These are phyloP conservation scores for Aporrectodea caliginosa DNA, from an alignment of 1,140 invertebrate species.

Conservation along the genomic window DNA sequence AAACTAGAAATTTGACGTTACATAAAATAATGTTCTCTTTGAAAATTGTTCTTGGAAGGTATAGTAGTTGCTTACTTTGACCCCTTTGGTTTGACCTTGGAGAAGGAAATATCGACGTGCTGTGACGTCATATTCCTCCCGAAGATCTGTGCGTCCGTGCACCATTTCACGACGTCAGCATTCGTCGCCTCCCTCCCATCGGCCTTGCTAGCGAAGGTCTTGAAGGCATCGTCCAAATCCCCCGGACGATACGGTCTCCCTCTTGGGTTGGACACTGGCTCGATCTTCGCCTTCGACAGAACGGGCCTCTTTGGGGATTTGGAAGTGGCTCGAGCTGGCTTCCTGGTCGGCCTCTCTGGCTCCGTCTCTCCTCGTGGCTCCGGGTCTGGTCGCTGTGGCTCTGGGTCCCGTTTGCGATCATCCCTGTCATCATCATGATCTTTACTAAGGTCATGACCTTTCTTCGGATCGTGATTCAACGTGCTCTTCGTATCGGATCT, in stretches of 20 bases:
- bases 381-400: background rate
- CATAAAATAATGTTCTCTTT: no score
- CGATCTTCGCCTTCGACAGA: no score
- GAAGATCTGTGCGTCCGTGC: constrained; percentile 15
- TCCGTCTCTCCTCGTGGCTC: background rate
- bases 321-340: background rate
- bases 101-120: constrained; percentile 27
- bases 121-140: constrained; percentile 15
- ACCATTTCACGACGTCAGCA: constrained; percentile 24
- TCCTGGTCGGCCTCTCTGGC: background rate
- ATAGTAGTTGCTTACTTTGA: constrained; percentile 27
- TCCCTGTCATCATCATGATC: background rate
- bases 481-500: no score
- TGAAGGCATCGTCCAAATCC: constrained; percentile 21
- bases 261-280: background rate
- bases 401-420: background rate
- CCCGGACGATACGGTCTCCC: background rate
- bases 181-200: constrained; percentile 18
- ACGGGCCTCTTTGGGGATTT: background rate
- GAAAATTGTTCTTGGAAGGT: no score
- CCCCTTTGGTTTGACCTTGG: constrained; percentile 24
- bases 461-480: background rate
- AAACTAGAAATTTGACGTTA: no score
- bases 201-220: constrained; percentile 11
- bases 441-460: background rate